Conservation (phyloP, 2,888 invertebrate species). For the Archaeoteleia sp. region DNA sequence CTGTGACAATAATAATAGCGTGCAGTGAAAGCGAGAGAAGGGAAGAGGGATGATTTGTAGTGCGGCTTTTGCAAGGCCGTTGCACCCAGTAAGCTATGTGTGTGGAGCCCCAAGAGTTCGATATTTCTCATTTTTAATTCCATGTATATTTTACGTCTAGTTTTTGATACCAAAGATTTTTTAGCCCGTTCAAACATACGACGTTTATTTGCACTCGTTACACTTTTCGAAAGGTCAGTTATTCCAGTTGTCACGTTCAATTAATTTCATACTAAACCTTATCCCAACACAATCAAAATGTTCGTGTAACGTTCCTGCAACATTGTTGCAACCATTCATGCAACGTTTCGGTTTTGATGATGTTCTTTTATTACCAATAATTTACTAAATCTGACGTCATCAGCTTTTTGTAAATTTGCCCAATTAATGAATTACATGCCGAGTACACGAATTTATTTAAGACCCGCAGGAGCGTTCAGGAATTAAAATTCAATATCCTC, state of each 20-base stretch:
- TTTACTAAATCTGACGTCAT: no score
- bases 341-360: no score
- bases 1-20: conserved; percentile 68
- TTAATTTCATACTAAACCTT: no score
- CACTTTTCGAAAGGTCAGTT: no score
- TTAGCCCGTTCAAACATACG: not conserved
- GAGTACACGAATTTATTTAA: not conserved
- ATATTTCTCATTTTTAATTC: conserved; percentile 34
- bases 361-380: no score
- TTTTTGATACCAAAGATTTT: conserved; percentile 1
- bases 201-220: not conserved
- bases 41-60: conserved; percentile 47
- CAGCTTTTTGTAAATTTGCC: not conserved
- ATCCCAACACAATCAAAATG: not conserved
- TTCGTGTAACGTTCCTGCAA: no score
- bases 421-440: not conserved
- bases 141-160: conserved; percentile 14
- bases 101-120: conserved; percentile 18
- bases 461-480: no score
- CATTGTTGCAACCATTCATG: no score
- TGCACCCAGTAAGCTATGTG: conserved; percentile 51
- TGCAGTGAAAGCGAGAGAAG: conserved; percentile 51
- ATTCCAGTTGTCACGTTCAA: no score
- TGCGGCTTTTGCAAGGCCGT: conserved; percentile 56
- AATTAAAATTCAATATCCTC: not conserved